Evolutionary conservation across 2,888 invertebrate genomes (phyloP), one percentile per base, ranked within the genome.

Genomic region (Cephonodes hylas): DNA sequence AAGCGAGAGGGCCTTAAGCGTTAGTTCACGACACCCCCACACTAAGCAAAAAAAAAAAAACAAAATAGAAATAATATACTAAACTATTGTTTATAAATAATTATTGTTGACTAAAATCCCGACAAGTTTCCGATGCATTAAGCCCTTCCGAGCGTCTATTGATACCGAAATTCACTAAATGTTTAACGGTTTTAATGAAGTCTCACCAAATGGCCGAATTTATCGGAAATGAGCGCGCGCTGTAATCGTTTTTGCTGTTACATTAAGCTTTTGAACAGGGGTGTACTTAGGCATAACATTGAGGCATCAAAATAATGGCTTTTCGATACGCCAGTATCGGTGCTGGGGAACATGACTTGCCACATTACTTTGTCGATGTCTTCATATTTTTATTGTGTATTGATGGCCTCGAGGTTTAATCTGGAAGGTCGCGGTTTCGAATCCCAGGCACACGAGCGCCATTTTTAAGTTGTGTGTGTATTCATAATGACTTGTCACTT

Each of bases 151-250:
- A 10, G 18, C 4, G 10, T 10, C 45, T 53, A 18, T 44, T n/a
- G 25, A 71, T 74, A 73, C 73, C 71, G 75, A 79, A 80, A 84
- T 83, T 79, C 81, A 80, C 69, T 67, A 75, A 75, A 74, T 79
- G 74, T 79, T 83, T 77, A 76, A 59, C 71, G 72, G 70, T 75
- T 79, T 80, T 82, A 85, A 84, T 81, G 83, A 81, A 81, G 76
- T 77, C 76, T 65, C 66, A 64, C 70, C 71, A 80, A 82, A 81
- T 76, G 79, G 69, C 72, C 72, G 68, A 77, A 81, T 83, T 82
- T 81, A 83, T 85, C 73, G 81, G 72, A 74, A 81, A 76, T 69
- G 74, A 72, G 69, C 68, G 67, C 62, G 73, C 67, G 67, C 66
- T 68, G 74, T 77, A 73, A 73, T 67, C 71, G 73, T 66, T 74